These are phyloP conservation scores for Phataginus tetradactyla DNA, from an alignment of 2,797 vertebrate species.

Conservation along the genomic window DNA sequence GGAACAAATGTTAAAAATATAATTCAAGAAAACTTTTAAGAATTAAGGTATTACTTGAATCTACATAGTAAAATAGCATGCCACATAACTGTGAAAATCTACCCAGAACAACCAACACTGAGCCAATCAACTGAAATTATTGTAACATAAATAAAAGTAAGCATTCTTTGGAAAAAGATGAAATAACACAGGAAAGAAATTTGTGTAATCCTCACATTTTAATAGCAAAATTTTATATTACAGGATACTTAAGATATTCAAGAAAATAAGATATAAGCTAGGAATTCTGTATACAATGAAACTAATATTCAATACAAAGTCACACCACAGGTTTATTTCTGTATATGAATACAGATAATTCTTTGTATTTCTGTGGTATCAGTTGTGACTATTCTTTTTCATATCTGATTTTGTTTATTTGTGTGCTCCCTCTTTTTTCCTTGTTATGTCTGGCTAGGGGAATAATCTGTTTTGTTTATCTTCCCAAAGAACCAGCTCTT, in stretches of 20 bases:
- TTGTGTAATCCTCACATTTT: neutral
- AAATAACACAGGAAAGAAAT: neutral
- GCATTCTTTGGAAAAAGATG: neutral
- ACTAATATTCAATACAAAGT: neutral
- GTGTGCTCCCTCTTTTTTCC: too few relatives aligned
- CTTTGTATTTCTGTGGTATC: too few relatives aligned
- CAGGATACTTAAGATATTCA: neutral
- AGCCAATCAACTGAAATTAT: neutral
- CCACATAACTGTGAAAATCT: neutral
- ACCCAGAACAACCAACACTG: neutral
- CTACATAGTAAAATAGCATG: neutral
- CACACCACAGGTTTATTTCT: neutral
- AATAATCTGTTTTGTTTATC: too few relatives aligned
- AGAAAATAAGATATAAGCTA: neutral
- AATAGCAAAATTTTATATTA: neutral
- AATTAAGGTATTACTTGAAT: constrained; percentile 19
- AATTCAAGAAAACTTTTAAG: neutral
- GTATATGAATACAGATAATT: neutral
- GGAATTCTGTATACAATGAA: neutral
- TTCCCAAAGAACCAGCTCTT: too few relatives aligned
- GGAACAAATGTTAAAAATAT: neutral
- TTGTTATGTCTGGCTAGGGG: too few relatives aligned
- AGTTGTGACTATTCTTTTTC: too few relatives aligned
- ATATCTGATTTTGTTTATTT: too few relatives aligned
- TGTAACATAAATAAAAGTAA: neutral